These are phyloP conservation scores for Subacronicta megacephala DNA, from an alignment of 2,888 invertebrate species.

Conservation along the genomic window DNA sequence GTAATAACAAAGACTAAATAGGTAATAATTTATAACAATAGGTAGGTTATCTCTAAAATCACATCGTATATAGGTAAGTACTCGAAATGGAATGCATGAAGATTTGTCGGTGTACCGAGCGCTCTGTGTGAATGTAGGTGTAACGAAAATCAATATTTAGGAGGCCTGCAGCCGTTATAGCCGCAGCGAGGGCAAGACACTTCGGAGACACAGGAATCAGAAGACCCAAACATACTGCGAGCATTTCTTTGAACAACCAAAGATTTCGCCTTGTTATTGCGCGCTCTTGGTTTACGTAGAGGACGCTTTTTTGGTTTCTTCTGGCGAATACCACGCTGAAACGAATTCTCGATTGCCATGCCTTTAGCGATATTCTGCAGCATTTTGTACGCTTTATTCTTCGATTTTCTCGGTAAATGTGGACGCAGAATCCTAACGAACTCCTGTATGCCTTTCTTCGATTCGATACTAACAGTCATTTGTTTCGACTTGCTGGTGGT, in stretches of 20 bases:
- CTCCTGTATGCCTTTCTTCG: constrained; percentile 17
- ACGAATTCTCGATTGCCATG: constrained; percentile 2
- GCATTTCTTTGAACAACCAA: background rate
- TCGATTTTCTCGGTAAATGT: constrained; percentile 59
- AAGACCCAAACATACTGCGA: constrained; percentile 25
- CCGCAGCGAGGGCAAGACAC: constrained; percentile 37
- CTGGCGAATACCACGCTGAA: constrained; percentile 4
- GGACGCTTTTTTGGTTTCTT: constrained; percentile 18
- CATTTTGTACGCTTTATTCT: constrained; percentile 58
- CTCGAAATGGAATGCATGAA: background rate
- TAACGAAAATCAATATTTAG: constrained; percentile 18
- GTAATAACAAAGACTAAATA: constrained; percentile 15
- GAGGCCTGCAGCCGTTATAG: constrained; percentile 16
- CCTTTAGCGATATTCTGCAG: constrained; percentile 55
- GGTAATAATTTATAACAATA: constrained; percentile 11
- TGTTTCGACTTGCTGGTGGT: constrained; percentile 34
- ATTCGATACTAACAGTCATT: background rate
- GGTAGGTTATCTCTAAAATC: background rate
- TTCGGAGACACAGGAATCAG: constrained; percentile 26
- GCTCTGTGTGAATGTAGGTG: background rate
- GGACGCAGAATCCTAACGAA: constrained; percentile 48
- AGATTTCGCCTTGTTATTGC: constrained; percentile 18
- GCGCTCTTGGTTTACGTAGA: constrained; percentile 7
- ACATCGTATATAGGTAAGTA: no score
- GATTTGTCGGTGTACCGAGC: background rate